Evolutionary conservation across 2,797 vertebrate species (phyloP).

Genomic region (Molossus alvarezi): DNA sequence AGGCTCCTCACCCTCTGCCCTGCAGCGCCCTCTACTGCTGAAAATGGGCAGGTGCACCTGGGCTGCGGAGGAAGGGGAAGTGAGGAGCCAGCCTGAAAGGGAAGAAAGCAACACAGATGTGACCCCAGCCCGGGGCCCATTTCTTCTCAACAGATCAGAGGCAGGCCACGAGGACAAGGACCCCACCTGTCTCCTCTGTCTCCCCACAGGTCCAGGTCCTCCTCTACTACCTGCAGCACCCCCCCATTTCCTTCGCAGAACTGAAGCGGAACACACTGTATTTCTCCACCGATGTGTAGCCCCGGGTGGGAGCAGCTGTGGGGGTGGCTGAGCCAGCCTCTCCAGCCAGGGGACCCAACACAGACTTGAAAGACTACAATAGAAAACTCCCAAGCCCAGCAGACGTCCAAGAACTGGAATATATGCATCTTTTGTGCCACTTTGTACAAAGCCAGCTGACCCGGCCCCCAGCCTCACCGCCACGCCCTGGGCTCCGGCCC

Average conservation of each 20-base stretch:
- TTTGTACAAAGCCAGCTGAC: conserved; percentile 84
- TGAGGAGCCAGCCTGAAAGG: background rate
- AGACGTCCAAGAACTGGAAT: conserved; percentile 82
- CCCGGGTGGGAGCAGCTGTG: conserved; percentile 71
- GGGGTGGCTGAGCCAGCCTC: conserved; percentile 76
- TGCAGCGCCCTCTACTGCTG: conserved; percentile 60
- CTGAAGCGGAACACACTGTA: conserved; percentile 98
- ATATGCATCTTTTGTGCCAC: conserved; percentile 87
- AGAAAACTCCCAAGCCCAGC: conserved; percentile 74
- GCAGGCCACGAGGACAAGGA: background rate
- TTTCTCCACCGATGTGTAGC: conserved; percentile 99
- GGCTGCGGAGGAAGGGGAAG: background rate
- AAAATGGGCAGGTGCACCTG: background rate
- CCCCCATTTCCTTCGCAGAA: conserved; percentile 97
- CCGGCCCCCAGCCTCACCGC: conserved; percentile 69
- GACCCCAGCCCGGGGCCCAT: background rate
- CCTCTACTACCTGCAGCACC: conserved; percentile 99
- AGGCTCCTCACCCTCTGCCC: background rate
- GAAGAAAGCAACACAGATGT: background rate
- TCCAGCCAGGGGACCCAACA: conserved; percentile 77
- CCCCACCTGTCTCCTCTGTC: conserved; percentile 14
- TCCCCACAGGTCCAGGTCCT: conserved; percentile 97
- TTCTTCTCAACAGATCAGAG: background rate
- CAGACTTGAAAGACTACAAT: conserved; percentile 83
- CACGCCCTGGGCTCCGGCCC: conserved; percentile 76